Conservation (phyloP, 1,140 invertebrate species). For the Heliconius hermathena region DNA sequence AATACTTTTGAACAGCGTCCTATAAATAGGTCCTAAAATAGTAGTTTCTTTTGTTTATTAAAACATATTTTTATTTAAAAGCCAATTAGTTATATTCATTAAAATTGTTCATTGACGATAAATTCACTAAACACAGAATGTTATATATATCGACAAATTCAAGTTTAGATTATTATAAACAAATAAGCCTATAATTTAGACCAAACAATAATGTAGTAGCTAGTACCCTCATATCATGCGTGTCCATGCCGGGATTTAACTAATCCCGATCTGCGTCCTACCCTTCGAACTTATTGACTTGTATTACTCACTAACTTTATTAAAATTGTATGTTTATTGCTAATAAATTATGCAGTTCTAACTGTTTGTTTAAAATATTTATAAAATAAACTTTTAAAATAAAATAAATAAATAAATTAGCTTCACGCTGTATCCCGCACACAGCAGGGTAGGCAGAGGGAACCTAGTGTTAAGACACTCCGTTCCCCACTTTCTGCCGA, state of each 20-base stretch:
- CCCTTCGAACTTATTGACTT: constrained; percentile 55
- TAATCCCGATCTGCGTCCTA: constrained; percentile 70
- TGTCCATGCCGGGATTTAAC: constrained; percentile 68
- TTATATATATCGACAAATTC: neutral
- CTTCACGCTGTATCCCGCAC: no score
- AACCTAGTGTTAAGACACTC: no score
- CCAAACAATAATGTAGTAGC: neutral
- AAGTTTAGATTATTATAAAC: no score
- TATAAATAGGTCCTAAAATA: neutral
- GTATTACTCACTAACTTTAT: constrained; percentile 68
- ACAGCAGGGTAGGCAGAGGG: no score
- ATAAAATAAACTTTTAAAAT: constrained; percentile 1
- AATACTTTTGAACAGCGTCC: neutral
- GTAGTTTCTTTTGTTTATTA: neutral
- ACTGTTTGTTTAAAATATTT: constrained; percentile 4
- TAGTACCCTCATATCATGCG: constrained; percentile 61
- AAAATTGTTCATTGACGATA: neutral
- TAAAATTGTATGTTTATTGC: constrained; percentile 58
- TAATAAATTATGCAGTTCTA: constrained; percentile 12
- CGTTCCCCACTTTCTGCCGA: no score
- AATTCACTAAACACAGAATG: neutral
- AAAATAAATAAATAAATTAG: no score
- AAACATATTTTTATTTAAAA: neutral
- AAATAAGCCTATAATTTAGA: constrained; percentile 24
- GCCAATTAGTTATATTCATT: neutral